A percentile compares a stretch with the other conserved stretches of the same genome.
These are phyloP conservation scores for Tinamus major DNA, from an alignment of 2,797 vertebrate species.

Conservation along the genomic window DNA sequence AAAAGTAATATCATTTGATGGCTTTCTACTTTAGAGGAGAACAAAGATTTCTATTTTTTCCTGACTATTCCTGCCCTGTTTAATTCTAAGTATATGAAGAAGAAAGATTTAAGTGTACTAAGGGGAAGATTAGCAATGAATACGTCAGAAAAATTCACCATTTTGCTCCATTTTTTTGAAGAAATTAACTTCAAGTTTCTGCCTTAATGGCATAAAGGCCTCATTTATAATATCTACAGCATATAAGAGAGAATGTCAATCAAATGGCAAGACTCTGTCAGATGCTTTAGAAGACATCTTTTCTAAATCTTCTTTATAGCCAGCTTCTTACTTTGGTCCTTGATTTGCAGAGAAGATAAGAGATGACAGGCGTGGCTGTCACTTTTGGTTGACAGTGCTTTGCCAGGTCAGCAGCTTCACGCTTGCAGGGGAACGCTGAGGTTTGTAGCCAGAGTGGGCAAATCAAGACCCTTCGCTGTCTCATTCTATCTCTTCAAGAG, in stretches of 20 bases:
- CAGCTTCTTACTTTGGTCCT: slow-evolving; percentile 13
- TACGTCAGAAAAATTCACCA: background rate
- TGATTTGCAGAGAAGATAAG: slow-evolving; percentile 30
- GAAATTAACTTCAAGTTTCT: background rate
- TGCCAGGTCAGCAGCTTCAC: slow-evolving; percentile 45
- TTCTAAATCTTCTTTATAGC: background rate
- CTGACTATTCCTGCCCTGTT: background rate
- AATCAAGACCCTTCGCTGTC: background rate
- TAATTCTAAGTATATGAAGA: background rate
- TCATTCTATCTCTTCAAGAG: slow-evolving; percentile 37
- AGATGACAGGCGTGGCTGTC: slow-evolving; percentile 32
- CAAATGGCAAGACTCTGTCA: background rate
- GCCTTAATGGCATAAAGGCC: background rate
- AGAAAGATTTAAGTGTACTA: background rate
- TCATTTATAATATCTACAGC: background rate
- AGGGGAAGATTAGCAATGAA: background rate
- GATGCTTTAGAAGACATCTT: background rate
- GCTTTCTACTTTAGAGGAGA: background rate
- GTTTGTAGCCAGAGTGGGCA: background rate
- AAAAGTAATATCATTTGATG: background rate
- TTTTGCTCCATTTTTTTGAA: background rate
- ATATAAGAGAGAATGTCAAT: background rate
- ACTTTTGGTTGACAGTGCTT: slow-evolving; percentile 38
- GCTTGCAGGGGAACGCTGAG: background rate
- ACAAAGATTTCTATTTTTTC: background rate